phyloP scores from a whole-genome alignment of 2,113 vertebrate species.

The Stomatorhinus ivindoensis region DNA sequence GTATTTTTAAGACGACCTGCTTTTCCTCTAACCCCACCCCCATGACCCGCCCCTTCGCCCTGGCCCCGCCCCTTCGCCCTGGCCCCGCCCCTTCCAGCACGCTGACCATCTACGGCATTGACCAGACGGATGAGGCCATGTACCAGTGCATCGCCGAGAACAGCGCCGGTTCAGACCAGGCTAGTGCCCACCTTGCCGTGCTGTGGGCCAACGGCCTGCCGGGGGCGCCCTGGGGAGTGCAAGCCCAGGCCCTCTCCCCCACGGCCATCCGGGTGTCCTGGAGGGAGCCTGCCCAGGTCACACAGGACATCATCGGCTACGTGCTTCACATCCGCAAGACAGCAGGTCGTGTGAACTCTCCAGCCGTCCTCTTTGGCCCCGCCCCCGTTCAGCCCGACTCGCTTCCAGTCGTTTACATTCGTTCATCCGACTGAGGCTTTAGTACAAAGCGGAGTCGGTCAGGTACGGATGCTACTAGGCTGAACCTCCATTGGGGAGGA shows the following conservation, averaged over 20 bases:
- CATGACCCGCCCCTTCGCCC: not conserved
- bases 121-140: slow-evolving; percentile 89
- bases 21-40: not conserved
- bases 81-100: slow-evolving; percentile 58
- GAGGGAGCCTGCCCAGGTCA: slow-evolving; percentile 80
- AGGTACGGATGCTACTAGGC: not conserved
- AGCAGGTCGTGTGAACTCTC: slow-evolving; percentile 48
- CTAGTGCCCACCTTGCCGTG: slow-evolving; percentile 88
- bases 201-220: slow-evolving; percentile 90
- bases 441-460: not conserved
- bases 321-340: slow-evolving; percentile 90
- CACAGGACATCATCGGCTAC: slow-evolving; percentile 92
- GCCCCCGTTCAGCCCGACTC: not conserved
- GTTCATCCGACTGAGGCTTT: not conserved
- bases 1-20: no score
- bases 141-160: slow-evolving; percentile 97
- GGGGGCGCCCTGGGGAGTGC: slow-evolving; percentile 69
- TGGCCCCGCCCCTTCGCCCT: not conserved
- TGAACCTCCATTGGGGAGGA: not conserved
- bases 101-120: slow-evolving; percentile 82
- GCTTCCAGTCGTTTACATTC: not conserved
- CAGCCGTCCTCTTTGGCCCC: not conserved
- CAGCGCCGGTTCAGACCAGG: slow-evolving; percentile 89
- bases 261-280: slow-evolving; percentile 88
- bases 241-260: slow-evolving; percentile 73